phyloP scores from a whole-genome alignment of 2,888 invertebrate species.

The Megalurothrips usitatus region DNA sequence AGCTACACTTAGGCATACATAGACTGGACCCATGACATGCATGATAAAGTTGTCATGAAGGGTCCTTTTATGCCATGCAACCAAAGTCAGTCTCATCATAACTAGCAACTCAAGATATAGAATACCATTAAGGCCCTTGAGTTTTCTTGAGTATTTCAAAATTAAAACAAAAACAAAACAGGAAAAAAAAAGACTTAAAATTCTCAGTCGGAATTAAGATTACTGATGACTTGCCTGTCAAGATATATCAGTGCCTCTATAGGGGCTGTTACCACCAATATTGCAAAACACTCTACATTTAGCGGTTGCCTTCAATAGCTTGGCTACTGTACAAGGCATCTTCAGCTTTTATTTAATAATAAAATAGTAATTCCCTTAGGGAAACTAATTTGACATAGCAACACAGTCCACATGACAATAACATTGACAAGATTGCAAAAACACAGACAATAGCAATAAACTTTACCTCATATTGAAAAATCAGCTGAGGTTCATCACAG shows the following conservation, averaged over 20 bases:
- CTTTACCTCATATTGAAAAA: background rate
- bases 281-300: background rate
- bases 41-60: background rate
- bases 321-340: constrained; percentile 6
- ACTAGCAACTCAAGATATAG: constrained; percentile 25
- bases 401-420: background rate
- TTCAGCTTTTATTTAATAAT: background rate
- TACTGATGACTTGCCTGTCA: constrained; percentile 22
- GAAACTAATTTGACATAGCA: constrained; percentile 20
- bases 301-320: background rate
- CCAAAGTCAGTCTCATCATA: constrained; percentile 26
- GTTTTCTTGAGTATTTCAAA: constrained; percentile 25
- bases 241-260: constrained; percentile 25
- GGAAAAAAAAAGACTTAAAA: constrained; percentile 20
- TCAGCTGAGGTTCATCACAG: constrained; percentile 13
- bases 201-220: constrained; percentile 22
- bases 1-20: background rate
- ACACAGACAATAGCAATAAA: constrained; percentile 1
- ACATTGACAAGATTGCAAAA: constrained; percentile 19
- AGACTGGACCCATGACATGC: constrained; percentile 11
- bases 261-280: constrained; percentile 8
- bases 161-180: constrained; percentile 18
- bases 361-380: background rate
- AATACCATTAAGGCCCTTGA: constrained; percentile 20
- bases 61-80: background rate